Evolutionary conservation across 30 jellyfish, hydroid and myxozoan species (phyloP).

Genomic region (Pseudorhiza aurosa): DNA sequence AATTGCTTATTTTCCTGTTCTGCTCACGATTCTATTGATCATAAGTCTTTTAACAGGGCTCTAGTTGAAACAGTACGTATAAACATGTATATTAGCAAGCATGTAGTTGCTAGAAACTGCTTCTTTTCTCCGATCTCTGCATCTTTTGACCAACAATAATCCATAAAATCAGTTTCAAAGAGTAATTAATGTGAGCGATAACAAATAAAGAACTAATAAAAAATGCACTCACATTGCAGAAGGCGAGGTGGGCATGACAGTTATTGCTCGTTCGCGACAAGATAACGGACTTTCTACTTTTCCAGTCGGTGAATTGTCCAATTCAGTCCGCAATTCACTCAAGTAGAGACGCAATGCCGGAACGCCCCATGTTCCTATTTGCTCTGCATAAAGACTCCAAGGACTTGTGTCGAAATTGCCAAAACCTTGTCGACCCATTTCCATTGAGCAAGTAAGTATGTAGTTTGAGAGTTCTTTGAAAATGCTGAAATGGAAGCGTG

Average conservation of each 20-base stretch:
- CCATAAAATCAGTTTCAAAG: no score
- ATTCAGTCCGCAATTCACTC: constrained; percentile 56
- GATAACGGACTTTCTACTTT: constrained; percentile 42
- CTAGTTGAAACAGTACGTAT: no score
- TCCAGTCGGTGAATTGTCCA: constrained; percentile 68
- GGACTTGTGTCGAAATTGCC: constrained; percentile 90
- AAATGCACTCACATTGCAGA: neutral
- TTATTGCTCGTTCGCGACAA: constrained; percentile 68
- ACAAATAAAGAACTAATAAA: no score
- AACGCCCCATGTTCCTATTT: constrained; percentile 94
- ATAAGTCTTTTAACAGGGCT: no score
- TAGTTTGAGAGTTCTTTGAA: constrained; percentile 86
- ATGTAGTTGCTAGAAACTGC: no score
- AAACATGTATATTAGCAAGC: no score
- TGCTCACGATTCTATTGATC: no score
- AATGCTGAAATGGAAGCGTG: constrained; percentile 34
- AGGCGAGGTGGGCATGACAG: constrained; percentile 50
- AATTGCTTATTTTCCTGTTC: no score
- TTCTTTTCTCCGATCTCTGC: no score
- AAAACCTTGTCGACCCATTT: constrained; percentile 77
- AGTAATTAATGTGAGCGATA: no score
- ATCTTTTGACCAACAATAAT: no score
- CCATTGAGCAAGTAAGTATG: constrained; percentile 87
- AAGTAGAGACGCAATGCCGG: constrained; percentile 83
- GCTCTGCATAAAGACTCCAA: constrained; percentile 89